Evolutionary conservation across 2,113 vertebrate genomes (phyloP), one percentile per base, ranked within the genome.

Genomic region (Ceyx margarethae): DNA sequence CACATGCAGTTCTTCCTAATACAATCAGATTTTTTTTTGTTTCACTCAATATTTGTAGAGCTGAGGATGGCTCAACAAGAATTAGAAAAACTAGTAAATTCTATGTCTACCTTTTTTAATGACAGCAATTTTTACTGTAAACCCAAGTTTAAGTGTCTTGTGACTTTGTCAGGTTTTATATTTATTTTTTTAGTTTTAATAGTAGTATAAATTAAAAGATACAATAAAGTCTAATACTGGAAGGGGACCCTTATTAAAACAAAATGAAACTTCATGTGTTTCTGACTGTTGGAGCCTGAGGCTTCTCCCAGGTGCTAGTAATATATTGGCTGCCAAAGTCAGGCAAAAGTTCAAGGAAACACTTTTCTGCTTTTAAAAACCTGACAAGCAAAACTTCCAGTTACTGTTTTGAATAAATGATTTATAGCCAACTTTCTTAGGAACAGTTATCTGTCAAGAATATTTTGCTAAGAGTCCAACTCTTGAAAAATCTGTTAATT

Each of bases 341-440:
- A 94, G 90, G 93, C 89, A 94, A 96, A 94, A 91, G 93, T 95
- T 95, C 92, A 95, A 93, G 90, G 88, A 93, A 96, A 95, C 66
- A 40, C 86, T 94, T 93, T 62, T 95, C 17, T 40, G 31, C 42
- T 88, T 94, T 95, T 89, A 89, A 84, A 93, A 95, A 87, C 67
- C 66, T 90, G 93, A 93, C 90, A 95, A 88, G 81, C 28, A 91
- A 91, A 91, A 93, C 54, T 93, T 95, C 89, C 90, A 96, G 92
- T 95, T 90, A 92, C 95, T 82, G 40, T 92, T 95, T 93, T 89
- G 86, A 95, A 95, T 95, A 93, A 84, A 81, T 89, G 88, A 95
- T 95, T 95, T 95, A 95, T 68, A 72, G 54, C 54, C 90, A 93
- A 43, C 53, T 88, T 93, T 93, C 66, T 94, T 68, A 89, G 26